Base-by-base conservation (phyloP, 2,113 vertebrate genomes). In the Rattus rattus region DNA sequence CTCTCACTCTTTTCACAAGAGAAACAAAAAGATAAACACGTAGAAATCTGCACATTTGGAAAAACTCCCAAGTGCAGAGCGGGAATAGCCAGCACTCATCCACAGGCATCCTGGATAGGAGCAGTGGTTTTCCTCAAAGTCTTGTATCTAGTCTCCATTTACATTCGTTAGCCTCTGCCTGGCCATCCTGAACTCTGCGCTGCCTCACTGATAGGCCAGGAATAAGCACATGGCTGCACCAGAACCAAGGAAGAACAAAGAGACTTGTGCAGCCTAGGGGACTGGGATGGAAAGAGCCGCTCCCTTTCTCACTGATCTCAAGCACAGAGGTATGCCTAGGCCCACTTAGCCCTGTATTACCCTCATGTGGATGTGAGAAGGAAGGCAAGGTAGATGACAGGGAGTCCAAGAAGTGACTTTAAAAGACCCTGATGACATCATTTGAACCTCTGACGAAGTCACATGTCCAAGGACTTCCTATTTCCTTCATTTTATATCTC, bases 1-100 rank as follows among this genome's bases (percentile, higher is more conserved):
- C 63, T 87, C 93, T 43, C 89, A 22, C 26, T 92, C 65, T 95
- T 96, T 72, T 63, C 49, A 75, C 39, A 91, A 36, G 88, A 89
- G 3, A 91, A 88, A 63, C 36, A n/a, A 14, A 54, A 70, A 72
- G 39, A 56, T 5, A 73, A n/a, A 36, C 36, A 36, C 11, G 2
- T n/a, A 10, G 17, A 80, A 65, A 7, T 43, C 52, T 83, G 19
- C 73, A 70, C 63, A 61, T 69, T 97, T 70, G 84, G 85, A 88
- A 88, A 94, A 76, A 49, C 81, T 86, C 92, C 20, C 88, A 47
- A 69, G 8, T 70, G 90, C 30, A 36, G n/a, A 84, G 75, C 13
- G 79, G 86, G 54, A n/a, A 59, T n/a, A 59, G 67, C 96, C 8
- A 83, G 56, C 19, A 43, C 77, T 43, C 43, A 28, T 63, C 43